Evolutionary conservation across 2,113 vertebrate genomes (phyloP).

Genomic region (Antechinus stuartii): DNA sequence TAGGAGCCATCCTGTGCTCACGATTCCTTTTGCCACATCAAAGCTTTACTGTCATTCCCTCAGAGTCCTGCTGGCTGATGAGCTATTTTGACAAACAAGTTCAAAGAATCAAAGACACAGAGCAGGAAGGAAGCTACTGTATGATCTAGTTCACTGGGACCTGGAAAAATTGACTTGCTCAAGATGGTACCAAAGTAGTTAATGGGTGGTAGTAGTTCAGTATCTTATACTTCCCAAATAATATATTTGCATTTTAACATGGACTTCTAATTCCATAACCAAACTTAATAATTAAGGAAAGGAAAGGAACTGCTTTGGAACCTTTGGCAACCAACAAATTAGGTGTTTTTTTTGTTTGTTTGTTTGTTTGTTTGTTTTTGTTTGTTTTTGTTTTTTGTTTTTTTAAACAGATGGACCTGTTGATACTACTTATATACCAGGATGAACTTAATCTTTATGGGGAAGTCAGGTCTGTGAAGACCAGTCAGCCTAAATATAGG

Average conservation of each 20-base stretch:
- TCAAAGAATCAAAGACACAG: background rate
- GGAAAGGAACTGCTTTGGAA: background rate
- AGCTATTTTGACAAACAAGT: background rate
- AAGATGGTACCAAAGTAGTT: background rate
- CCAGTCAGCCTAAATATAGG: background rate
- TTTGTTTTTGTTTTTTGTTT: background rate
- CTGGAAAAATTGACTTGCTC: background rate
- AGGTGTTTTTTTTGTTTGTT: background rate
- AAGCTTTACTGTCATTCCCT: background rate
- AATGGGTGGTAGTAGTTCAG: background rate
- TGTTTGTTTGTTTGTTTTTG: too few relatives aligned
- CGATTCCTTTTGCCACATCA: background rate
- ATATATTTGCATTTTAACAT: constrained; percentile 23
- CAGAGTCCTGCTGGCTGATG: background rate
- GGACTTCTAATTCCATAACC: background rate
- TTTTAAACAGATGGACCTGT: background rate
- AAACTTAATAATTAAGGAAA: background rate
- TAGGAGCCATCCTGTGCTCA: background rate
- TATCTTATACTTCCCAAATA: background rate
- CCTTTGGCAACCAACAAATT: background rate
- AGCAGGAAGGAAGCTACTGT: background rate
- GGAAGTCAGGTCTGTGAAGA: background rate
- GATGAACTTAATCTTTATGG: background rate
- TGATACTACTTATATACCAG: background rate
- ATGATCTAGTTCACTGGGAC: background rate